Conservation (phyloP, 2,888 invertebrate species). For the Watsonalla cultraria region DNA sequence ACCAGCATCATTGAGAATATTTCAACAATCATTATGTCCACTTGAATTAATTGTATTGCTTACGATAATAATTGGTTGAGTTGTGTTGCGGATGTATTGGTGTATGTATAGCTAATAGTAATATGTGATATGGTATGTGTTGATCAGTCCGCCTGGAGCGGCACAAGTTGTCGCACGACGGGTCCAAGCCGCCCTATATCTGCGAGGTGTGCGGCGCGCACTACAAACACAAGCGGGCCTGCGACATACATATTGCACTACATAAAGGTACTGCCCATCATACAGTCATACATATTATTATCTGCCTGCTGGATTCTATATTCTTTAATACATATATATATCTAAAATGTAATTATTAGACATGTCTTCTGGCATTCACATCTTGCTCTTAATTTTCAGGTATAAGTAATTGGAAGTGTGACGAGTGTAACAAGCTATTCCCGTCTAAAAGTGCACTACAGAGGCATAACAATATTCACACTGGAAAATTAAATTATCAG, state of each 20-base stretch:
- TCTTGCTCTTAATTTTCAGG: conserved; percentile 40
- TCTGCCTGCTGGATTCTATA: too few species aligned
- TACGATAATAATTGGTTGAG: too few species aligned
- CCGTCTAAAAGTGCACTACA: conserved; percentile 80
- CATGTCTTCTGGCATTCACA: background rate
- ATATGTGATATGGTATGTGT: background rate
- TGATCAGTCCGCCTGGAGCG: conserved; percentile 58
- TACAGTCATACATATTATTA: background rate
- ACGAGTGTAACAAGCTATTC: conserved; percentile 79
- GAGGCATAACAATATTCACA: conserved; percentile 80
- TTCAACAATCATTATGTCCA: too few species aligned
- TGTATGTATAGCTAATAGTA: background rate
- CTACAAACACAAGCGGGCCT: conserved; percentile 80
- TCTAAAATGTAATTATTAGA: too few species aligned
- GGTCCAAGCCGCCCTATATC: conserved; percentile 71
- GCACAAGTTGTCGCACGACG: conserved; percentile 65
- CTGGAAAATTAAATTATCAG: conserved; percentile 79
- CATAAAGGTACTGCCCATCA: conserved; percentile 56
- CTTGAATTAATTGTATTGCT: too few species aligned
- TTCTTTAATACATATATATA: too few species aligned
- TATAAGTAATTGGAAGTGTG: conserved; percentile 80
- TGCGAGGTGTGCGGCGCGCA: conserved; percentile 79
- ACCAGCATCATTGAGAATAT: too few species aligned
- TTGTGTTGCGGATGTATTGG: background rate
- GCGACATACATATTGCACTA: conserved; percentile 80